These are phyloP conservation scores for Verasper variegatus DNA, from an alignment of 2,113 vertebrate species.

Conservation along the genomic window DNA sequence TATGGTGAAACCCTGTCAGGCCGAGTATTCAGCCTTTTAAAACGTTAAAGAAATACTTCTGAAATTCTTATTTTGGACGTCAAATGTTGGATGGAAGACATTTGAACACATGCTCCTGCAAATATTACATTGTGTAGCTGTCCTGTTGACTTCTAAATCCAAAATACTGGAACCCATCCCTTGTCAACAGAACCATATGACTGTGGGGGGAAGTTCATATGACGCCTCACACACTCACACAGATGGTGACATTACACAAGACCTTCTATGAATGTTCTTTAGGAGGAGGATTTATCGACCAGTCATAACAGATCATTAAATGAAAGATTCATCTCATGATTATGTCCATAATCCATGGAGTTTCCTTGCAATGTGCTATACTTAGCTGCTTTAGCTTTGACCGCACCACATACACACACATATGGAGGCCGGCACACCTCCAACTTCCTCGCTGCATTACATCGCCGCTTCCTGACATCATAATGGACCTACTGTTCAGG, in stretches of 20 bases:
- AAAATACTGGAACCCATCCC: background rate
- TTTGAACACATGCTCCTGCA: background rate
- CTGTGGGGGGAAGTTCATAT: background rate
- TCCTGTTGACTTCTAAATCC: background rate
- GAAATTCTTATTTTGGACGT: background rate
- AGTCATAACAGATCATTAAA: constrained; percentile 22
- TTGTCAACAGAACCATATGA: background rate
- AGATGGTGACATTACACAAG: constrained; percentile 9
- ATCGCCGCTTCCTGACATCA: constrained; percentile 42
- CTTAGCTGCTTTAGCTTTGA: constrained; percentile 21
- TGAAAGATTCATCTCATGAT: constrained; percentile 21
- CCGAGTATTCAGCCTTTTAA: no score
- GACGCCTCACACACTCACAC: background rate
- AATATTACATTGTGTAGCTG: background rate
- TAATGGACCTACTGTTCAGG: constrained; percentile 57
- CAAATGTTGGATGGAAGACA: background rate
- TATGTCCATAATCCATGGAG: constrained; percentile 40
- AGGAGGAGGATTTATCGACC: constrained; percentile 32
- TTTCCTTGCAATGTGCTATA: constrained; percentile 34
- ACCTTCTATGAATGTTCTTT: constrained; percentile 26
- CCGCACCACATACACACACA: background rate
- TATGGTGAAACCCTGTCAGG: no score
- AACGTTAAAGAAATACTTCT: background rate
- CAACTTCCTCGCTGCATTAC: constrained; percentile 41
- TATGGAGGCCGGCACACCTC: constrained; percentile 3